These are phyloP conservation scores for Sylvicapra grimmia DNA, from an alignment of 2,113 vertebrate species.

Conservation along the genomic window DNA sequence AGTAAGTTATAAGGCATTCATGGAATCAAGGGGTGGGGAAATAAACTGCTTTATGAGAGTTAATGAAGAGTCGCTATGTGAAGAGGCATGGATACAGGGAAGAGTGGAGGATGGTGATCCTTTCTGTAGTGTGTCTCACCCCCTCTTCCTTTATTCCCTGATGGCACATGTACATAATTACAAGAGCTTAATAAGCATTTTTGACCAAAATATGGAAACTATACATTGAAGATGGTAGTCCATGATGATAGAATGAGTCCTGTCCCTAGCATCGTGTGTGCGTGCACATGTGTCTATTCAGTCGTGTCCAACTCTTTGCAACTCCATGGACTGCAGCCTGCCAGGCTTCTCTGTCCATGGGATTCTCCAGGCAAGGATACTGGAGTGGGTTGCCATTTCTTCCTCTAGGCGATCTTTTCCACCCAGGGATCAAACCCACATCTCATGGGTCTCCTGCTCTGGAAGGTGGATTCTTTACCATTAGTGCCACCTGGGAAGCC, in stretches of 20 bases:
- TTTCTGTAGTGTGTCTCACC: not conserved
- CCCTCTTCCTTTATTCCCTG: not conserved
- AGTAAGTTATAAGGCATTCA: not conserved
- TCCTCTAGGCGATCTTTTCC: not conserved
- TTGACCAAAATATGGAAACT: not conserved
- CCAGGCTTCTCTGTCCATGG: not conserved
- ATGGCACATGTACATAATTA: not conserved
- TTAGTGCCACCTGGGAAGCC: not conserved
- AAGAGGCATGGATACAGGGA: not conserved
- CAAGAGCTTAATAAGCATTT: not conserved
- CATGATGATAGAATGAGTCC: not conserved
- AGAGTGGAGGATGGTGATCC: not conserved
- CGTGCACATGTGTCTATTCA: accelerated
- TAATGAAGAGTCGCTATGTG: not conserved
- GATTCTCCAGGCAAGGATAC: not conserved
- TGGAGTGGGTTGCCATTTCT: not conserved
- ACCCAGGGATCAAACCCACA: not conserved
- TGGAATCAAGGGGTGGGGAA: not conserved
- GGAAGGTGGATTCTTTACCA: not conserved
- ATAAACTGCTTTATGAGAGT: not conserved
- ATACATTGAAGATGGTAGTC: not conserved
- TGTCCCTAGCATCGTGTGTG: not conserved
- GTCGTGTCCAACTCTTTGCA: not conserved
- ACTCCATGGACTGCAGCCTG: not conserved
- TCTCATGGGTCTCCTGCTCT: not conserved